A percentile compares a stretch with the other conserved stretches of the same genome.
Conservation (phyloP, 2,888 invertebrate species). For the Alcis repandata region DNA sequence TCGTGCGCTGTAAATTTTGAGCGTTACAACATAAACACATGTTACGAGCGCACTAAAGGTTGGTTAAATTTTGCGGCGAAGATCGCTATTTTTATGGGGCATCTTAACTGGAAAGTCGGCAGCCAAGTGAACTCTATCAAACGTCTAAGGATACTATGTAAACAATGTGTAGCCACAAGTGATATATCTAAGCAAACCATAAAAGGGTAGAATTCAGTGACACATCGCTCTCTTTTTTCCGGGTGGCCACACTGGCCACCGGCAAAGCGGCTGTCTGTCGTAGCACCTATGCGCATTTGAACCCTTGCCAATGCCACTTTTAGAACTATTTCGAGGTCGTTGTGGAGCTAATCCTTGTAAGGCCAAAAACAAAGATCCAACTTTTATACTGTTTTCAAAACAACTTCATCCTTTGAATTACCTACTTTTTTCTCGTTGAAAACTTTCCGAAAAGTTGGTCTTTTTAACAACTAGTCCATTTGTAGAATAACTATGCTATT, state of each 20-base stretch:
- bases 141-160: neutral
- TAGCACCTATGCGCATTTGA: conserved; percentile 64
- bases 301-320: conserved; percentile 64
- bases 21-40: conserved; percentile 29
- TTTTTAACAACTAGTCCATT: neutral
- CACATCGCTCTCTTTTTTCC: conserved; percentile 40
- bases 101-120: conserved; percentile 10
- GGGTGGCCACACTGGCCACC: conserved; percentile 51
- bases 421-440: neutral
- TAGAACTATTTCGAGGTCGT: conserved; percentile 66
- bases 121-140: neutral
- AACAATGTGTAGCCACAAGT: neutral
- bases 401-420: neutral
- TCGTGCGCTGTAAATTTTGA: conserved; percentile 8
- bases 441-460: neutral
- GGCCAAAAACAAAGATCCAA: conserved; percentile 19
- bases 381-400: neutral
- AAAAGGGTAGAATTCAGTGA: neutral
- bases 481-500: neutral
- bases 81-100: conserved; percentile 18
- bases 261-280: conserved; percentile 46
- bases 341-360: conserved; percentile 45
- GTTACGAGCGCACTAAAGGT: conserved; percentile 16
- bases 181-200: neutral
- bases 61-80: conserved; percentile 11